Evolutionary conservation across 2,797 vertebrate genomes (phyloP).

Genomic region (Coreius guichenoti): DNA sequence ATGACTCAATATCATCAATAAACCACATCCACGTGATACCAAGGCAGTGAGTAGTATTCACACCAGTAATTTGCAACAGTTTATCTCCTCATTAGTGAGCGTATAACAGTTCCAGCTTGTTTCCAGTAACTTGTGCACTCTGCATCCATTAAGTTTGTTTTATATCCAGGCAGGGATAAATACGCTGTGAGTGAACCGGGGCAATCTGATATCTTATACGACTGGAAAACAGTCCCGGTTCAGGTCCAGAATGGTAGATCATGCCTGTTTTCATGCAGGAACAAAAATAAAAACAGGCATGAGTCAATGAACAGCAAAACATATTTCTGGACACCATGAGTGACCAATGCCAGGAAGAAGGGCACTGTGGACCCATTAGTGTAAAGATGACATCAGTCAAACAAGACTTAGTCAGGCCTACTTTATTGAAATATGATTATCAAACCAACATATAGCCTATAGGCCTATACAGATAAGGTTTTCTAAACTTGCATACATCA

Average conservation of each 20-base stretch:
- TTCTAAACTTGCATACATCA: not conserved
- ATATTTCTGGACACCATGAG: constrained; percentile 15
- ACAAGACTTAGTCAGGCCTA: not conserved
- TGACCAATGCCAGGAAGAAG: not conserved
- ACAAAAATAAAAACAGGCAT: constrained; percentile 26
- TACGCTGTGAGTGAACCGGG: constrained; percentile 40
- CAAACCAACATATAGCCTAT: not conserved
- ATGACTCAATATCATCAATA: not conserved
- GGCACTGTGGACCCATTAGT: not conserved
- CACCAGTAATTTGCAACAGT: constrained; percentile 48
- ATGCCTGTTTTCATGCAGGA: not conserved
- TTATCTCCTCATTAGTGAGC: constrained; percentile 60
- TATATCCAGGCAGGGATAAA: constrained; percentile 55
- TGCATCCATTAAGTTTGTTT: constrained; percentile 55
- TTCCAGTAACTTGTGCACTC: constrained; percentile 60
- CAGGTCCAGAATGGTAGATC: constrained; percentile 40
- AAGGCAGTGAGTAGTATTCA: constrained; percentile 36
- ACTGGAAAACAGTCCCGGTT: constrained; percentile 52
- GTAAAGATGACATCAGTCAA: constrained; percentile 19
- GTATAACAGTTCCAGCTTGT: constrained; percentile 59
- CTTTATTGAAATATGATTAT: not conserved
- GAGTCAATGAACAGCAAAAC: constrained; percentile 25
- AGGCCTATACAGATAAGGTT: not conserved
- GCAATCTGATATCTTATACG: constrained; percentile 56
- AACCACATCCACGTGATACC: constrained; percentile 1